Evolutionary conservation across 2,888 invertebrate genomes (phyloP).

Genomic region (Rotaria socialis): DNA sequence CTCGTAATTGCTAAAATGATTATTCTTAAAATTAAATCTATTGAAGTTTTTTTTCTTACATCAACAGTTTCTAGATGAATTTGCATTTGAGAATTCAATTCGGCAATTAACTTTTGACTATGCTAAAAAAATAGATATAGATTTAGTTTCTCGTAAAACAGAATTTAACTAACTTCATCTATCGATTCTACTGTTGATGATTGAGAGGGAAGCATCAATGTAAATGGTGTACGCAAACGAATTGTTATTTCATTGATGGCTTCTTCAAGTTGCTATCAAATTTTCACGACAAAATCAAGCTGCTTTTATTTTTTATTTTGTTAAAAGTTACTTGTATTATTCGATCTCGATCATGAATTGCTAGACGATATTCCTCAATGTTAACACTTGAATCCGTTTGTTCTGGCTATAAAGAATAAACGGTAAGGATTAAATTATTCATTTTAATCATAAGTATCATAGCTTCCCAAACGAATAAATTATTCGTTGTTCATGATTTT

Average conservation of each 20-base stretch:
- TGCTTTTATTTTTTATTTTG: not conserved
- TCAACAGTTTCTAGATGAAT: not conserved
- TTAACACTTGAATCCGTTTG: not conserved
- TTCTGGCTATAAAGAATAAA: not conserved
- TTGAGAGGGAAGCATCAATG: not conserved
- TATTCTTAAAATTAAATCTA: too few relatives aligned
- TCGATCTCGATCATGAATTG: not conserved
- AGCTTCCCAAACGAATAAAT: too few relatives aligned
- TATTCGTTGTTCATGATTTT: too few relatives aligned
- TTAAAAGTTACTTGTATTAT: not conserved
- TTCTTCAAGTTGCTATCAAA: constrained; percentile 4
- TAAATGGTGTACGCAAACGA: constrained; percentile 24
- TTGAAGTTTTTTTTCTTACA: not conserved
- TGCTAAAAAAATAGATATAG: not conserved
- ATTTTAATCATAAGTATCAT: too few relatives aligned
- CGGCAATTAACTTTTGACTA: not conserved
- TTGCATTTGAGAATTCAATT: not conserved
- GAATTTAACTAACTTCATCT: constrained; percentile 5
- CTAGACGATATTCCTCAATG: not conserved
- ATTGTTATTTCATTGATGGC: not conserved
- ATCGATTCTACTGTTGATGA: not conserved
- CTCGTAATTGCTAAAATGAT: constrained; percentile 26
- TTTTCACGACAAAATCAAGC: not conserved
- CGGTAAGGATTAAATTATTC: too few relatives aligned
- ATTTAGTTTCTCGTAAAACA: not conserved